Percentiles rank a stretch among this genome's conserved stretches.
phyloP scores from a whole-genome alignment of 2,113 vertebrate species.

The Ictalurus furcatus region DNA sequence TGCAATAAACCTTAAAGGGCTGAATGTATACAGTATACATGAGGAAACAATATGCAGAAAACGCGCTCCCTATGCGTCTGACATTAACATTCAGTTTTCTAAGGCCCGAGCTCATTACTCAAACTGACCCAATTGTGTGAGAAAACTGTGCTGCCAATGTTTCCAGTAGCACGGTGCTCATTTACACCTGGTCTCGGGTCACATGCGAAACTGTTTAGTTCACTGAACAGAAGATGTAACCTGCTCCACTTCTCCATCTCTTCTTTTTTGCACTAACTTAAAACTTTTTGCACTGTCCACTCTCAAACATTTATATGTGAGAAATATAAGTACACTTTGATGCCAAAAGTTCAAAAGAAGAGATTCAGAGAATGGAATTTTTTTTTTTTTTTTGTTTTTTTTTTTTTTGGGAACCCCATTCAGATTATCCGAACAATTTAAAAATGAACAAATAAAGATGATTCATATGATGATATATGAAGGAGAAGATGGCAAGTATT shows the following conservation, averaged over 20 bases:
- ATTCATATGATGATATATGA: background rate
- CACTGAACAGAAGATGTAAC: background rate
- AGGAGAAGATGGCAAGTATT: background rate
- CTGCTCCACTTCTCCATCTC: background rate
- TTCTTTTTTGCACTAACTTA: background rate
- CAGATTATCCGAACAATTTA: background rate
- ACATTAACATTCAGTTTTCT: background rate
- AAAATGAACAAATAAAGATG: background rate
- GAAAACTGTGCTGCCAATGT: background rate
- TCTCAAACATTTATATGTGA: background rate
- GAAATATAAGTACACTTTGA: background rate
- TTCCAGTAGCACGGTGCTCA: background rate
- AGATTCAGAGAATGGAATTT: background rate
- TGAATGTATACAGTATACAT: background rate
- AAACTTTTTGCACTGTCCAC: background rate
- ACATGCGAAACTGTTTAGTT: background rate
- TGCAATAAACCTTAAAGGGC: background rate
- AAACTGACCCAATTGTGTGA: slow-evolving; percentile 16
- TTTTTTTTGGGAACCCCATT: background rate
- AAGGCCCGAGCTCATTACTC: background rate
- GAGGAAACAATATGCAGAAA: background rate
- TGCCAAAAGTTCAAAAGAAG: background rate
- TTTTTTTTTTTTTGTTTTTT: background rate
- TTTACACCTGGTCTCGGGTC: background rate
- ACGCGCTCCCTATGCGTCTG: background rate